These are phyloP conservation scores for Lepidostoma basale DNA, from an alignment of 1,140 invertebrate species.

Conservation along the genomic window DNA sequence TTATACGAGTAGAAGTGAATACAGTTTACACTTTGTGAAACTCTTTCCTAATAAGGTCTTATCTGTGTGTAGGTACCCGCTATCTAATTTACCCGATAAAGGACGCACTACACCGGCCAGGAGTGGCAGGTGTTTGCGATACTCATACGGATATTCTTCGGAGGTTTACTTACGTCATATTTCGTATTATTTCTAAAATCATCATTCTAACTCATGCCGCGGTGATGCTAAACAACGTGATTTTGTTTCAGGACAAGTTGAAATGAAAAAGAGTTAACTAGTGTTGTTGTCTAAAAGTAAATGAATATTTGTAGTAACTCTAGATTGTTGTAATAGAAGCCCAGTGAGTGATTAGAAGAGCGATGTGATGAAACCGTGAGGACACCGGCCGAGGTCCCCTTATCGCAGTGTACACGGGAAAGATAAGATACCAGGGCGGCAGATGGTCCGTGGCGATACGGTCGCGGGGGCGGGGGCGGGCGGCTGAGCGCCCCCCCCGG, in stretches of 20 bases:
- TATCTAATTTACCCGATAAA: conserved; percentile 17
- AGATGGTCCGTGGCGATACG: conserved; percentile 2
- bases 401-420: conserved; percentile 18
- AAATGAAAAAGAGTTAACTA: no score
- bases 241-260: no score
- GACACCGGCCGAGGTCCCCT: neutral
- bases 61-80: neutral
- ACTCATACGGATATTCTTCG: neutral
- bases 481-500: conserved; percentile 26
- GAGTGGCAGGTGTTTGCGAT: conserved; percentile 3
- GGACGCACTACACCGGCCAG: neutral
- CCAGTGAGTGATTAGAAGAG: neutral
- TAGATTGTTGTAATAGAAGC: no score
- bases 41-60: conserved; percentile 4
- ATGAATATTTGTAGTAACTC: no score
- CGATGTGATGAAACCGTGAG: conserved; percentile 8
- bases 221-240: no score
- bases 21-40: neutral
- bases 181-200: neutral
- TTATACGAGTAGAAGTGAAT: neutral
- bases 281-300: no score
- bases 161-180: neutral
- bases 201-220: no score
- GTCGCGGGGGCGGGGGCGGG: conserved; percentile 31
- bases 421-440: conserved; percentile 35